These are phyloP conservation scores for Parnassius glacialis DNA, from an alignment of 2,888 invertebrate species.

Conservation along the genomic window DNA sequence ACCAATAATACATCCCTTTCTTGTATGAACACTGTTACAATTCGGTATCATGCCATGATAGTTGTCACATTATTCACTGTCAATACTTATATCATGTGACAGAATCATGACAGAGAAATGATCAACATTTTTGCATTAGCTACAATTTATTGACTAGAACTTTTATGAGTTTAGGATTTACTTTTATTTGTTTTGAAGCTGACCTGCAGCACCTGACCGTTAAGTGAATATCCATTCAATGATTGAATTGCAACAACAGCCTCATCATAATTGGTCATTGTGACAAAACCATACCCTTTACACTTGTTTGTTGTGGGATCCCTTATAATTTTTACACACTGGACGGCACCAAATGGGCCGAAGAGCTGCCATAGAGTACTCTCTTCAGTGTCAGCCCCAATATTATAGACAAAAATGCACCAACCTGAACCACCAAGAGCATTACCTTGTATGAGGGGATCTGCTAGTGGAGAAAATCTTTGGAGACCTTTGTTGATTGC, in stretches of 20 bases:
- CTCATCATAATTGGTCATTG: conserved; percentile 99
- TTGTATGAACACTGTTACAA: conserved; percentile 47
- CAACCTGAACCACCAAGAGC: conserved; percentile 93
- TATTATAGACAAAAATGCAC: conserved; percentile 96
- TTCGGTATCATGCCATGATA: conserved; percentile 59
- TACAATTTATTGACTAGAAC: conserved; percentile 80
- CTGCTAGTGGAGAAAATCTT: conserved; percentile 91
- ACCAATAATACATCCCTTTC: conserved; percentile 25
- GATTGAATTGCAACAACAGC: conserved; percentile 97
- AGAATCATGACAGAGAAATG: conserved; percentile 76
- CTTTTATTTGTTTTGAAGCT: conserved; percentile 97
- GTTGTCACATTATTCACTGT: conserved; percentile 54
- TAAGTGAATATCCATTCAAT: conserved; percentile 96
- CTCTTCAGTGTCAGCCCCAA: conserved; percentile 95
- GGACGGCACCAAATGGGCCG: conserved; percentile 98
- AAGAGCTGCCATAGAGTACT: conserved; percentile 96
- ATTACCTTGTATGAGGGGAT: conserved; percentile 91
- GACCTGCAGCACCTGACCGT: conserved; percentile 97
- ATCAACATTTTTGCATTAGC: conserved; percentile 79
- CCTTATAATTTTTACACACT: conserved; percentile 97
- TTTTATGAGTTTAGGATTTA: conserved; percentile 81
- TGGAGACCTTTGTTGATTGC: conserved; percentile 93
- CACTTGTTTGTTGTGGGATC: conserved; percentile 98
- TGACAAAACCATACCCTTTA: conserved; percentile 99
- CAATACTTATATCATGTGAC: conserved; percentile 54